These are phyloP conservation scores for Lasioglossum villosulum DNA, from an alignment of 2,888 invertebrate species.

Conservation along the genomic window DNA sequence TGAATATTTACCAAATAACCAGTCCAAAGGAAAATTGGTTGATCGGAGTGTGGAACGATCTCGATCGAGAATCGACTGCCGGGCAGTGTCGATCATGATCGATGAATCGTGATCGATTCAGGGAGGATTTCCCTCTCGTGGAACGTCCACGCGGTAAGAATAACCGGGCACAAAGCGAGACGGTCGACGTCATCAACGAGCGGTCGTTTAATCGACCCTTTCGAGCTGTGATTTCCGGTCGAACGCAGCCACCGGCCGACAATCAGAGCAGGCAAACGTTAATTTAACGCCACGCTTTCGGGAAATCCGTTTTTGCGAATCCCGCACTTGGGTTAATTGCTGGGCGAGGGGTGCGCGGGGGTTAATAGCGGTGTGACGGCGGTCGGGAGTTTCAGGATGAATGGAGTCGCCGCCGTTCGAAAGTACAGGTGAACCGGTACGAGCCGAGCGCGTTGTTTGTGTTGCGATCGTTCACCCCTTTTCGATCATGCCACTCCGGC, in stretches of 20 bases:
- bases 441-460: slow-evolving; percentile 31
- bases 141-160: slow-evolving; percentile 30
- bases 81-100: not conserved
- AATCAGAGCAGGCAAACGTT: slow-evolving; percentile 80
- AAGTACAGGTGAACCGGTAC: slow-evolving; percentile 38
- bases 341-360: slow-evolving; percentile 50
- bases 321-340: slow-evolving; percentile 76
- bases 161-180: slow-evolving; percentile 34
- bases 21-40: not conserved
- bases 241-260: slow-evolving; percentile 65
- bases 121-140: not conserved
- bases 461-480: slow-evolving; percentile 39
- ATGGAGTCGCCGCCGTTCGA: slow-evolving; percentile 57
- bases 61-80: not conserved
- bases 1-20: too few relatives aligned
- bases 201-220: slow-evolving; percentile 74
- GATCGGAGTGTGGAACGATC: not conserved
- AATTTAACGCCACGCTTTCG: slow-evolving; percentile 82
- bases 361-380: slow-evolving; percentile 38
- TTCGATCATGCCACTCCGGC: slow-evolving; percentile 12
- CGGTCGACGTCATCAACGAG: slow-evolving; percentile 57
- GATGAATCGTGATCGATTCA: not conserved
- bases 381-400: slow-evolving; percentile 46
- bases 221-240: slow-evolving; percentile 75
- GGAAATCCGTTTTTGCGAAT: slow-evolving; percentile 80